Evolutionary conservation across 2,113 vertebrate species (phyloP).

Genomic region (Melospiza melodia): DNA sequence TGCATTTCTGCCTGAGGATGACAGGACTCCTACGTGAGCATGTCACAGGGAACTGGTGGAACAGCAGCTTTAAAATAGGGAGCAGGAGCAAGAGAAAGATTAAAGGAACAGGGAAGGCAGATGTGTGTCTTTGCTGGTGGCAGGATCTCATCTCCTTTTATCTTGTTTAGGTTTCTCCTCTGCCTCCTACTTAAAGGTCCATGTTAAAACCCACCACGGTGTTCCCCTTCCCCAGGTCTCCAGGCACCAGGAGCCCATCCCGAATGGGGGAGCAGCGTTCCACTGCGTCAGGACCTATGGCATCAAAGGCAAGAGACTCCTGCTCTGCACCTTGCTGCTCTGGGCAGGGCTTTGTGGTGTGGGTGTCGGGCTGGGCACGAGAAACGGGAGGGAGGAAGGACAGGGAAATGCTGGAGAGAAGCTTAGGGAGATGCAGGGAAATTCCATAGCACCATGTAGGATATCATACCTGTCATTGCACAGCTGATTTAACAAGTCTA

Average conservation of each 20-base stretch:
- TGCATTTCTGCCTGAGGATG: not conserved
- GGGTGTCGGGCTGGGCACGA: conserved; percentile 60
- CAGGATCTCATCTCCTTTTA: conserved; percentile 91
- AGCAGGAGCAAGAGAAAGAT: conserved; percentile 46
- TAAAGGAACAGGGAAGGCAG: conserved; percentile 66
- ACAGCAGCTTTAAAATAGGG: not conserved
- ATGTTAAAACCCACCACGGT: conserved; percentile 99
- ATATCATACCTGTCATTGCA: not conserved
- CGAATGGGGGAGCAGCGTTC: conserved; percentile 97
- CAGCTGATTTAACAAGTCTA: not conserved
- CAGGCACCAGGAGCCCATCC: conserved; percentile 93
- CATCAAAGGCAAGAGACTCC: conserved; percentile 98
- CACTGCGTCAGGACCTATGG: conserved; percentile 98
- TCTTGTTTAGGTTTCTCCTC: conserved; percentile 99
- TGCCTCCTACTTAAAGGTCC: conserved; percentile 99
- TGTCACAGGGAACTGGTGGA: not conserved
- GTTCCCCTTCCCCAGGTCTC: conserved; percentile 95
- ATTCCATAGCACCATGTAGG: not conserved
- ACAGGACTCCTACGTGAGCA: not conserved
- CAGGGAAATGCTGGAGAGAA: not conserved
- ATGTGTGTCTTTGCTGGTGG: conserved; percentile 74
- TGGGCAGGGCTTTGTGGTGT: conserved; percentile 70
- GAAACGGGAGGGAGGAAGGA: conserved; percentile 55
- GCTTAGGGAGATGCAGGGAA: conserved; percentile 9
- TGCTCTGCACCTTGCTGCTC: conserved; percentile 83